Evolutionary conservation across 2,113 vertebrate species (phyloP).

Genomic region (Ornithorhynchus anatinus): DNA sequence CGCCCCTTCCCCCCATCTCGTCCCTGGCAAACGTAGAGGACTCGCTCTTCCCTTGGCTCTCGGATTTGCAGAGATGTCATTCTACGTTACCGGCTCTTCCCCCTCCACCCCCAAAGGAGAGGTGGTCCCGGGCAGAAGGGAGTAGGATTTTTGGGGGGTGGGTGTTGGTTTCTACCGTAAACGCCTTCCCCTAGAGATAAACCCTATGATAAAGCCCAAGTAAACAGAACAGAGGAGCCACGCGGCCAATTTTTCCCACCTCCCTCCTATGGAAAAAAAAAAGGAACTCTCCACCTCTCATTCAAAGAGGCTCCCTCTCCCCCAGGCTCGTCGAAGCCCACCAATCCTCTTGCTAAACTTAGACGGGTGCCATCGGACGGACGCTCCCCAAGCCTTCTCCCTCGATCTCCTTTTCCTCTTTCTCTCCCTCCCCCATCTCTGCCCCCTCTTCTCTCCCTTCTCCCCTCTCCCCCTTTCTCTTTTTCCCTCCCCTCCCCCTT

Average conservation of each 20-base stretch:
- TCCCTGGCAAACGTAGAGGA: no score
- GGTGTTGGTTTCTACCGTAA: not conserved
- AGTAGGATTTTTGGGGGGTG: not conserved
- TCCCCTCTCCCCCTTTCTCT: conserved; percentile 12
- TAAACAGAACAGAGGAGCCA: not conserved
- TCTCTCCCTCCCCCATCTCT: not conserved
- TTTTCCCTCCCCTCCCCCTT: conserved; percentile 6
- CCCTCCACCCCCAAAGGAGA: no score
- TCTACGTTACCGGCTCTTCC: no score
- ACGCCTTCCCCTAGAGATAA: not conserved
- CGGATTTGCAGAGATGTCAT: no score
- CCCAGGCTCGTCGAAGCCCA: no score
- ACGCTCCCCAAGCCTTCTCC: no score
- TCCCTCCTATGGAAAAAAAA: not conserved
- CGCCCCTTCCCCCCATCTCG: not conserved
- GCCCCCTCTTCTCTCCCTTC: not conserved
- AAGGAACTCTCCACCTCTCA: not conserved
- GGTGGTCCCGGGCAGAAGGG: no score
- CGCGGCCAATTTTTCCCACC: not conserved
- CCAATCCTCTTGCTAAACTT: no score
- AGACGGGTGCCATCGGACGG: no score
- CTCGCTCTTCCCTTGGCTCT: no score
- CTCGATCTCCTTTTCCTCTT: not conserved
- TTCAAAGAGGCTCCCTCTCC: no score
- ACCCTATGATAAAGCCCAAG: conserved; percentile 1